Evolutionary conservation across 2,888 invertebrate genomes (phyloP).

Genomic region (Erebia epiphron): DNA sequence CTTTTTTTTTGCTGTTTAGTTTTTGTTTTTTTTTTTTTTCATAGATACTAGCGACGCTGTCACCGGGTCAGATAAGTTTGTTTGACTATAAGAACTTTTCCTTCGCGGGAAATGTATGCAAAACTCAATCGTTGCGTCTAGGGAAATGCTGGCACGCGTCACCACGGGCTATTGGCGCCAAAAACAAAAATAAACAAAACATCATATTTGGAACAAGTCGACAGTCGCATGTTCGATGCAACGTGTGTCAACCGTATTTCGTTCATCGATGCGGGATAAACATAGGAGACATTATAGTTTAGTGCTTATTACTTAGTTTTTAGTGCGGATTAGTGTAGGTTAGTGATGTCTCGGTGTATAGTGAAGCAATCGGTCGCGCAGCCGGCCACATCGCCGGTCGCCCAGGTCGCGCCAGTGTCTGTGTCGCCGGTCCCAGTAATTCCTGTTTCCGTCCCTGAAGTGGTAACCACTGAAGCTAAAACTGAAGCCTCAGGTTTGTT

Average conservation of each 20-base stretch:
- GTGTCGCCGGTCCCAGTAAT: conserved; percentile 37
- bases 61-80: no score
- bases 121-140: conserved; percentile 17
- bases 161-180: conserved; percentile 72
- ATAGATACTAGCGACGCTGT: no score
- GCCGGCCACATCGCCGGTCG: conserved; percentile 53
- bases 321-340: conserved; percentile 52
- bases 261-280: conserved; percentile 39
- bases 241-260: conserved; percentile 58
- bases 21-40: no score
- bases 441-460: conserved; percentile 26
- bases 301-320: conserved; percentile 42
- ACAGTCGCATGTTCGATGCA: conserved; percentile 78
- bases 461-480: conserved; percentile 24
- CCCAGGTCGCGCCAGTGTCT: conserved; percentile 36
- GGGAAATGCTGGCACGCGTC: conserved; percentile 60
- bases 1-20: no score
- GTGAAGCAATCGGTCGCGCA: conserved; percentile 74
- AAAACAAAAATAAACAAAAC: conserved; percentile 81
- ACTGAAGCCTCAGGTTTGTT: conserved; percentile 35
- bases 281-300: conserved; percentile 18
- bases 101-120: neutral
- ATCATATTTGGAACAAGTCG: conserved; percentile 76
- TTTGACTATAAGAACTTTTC: neutral
- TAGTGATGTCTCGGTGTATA: conserved; percentile 76